These are phyloP conservation scores for Cyphomyrus plagiostoma DNA, from an alignment of 2,113 vertebrate genomes.

Conservation along the genomic window DNA sequence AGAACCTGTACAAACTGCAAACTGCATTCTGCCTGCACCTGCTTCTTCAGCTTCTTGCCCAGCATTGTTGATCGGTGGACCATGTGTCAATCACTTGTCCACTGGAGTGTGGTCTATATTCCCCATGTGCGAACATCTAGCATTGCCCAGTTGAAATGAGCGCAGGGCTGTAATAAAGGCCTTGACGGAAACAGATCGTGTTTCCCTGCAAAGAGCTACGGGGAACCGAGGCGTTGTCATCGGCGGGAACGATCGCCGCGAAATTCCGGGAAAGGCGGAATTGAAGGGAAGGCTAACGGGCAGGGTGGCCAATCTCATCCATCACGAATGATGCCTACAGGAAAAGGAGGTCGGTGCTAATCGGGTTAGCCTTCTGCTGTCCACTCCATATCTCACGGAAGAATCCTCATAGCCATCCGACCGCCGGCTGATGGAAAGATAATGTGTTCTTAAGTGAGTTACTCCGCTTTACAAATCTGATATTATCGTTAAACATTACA, in stretches of 20 bases:
- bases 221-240: conserved; percentile 60
- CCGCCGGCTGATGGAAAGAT: conserved; percentile 33
- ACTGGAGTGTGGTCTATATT: too few species aligned
- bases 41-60: neutral
- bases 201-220: conserved; percentile 72
- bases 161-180: conserved; percentile 40
- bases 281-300: conserved; percentile 52
- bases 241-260: conserved; percentile 63
- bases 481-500: conserved; percentile 45
- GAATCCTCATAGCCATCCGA: conserved; percentile 29
- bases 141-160: conserved; percentile 59
- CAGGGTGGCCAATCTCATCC: conserved; percentile 44
- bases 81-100: conserved; percentile 22
- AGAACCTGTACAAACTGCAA: conserved; percentile 26
- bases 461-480: conserved; percentile 36
- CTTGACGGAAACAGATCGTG: conserved; percentile 45
- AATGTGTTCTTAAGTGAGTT: conserved; percentile 51
- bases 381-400: conserved; percentile 36
- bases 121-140: conserved; percentile 16
- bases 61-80: neutral
- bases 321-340: conserved; percentile 54
- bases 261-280: conserved; percentile 65
- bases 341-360: conserved; percentile 59
- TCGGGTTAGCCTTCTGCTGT: conserved; percentile 52
- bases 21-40: neutral